phyloP scores from a whole-genome alignment of 2,113 vertebrate genomes.

The Psilopogon haemacephalus region DNA sequence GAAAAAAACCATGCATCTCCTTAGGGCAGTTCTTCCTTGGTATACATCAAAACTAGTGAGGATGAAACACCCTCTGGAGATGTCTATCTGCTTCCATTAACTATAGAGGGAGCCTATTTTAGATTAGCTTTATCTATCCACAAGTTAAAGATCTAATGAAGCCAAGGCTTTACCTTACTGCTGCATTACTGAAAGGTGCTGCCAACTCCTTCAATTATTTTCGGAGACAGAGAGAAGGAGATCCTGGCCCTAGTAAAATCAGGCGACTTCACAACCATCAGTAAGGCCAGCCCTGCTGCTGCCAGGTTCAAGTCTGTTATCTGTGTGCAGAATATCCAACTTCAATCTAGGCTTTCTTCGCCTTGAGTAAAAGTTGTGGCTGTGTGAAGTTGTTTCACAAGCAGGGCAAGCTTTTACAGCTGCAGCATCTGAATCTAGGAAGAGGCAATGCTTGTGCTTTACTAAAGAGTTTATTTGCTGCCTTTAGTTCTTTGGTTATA shows the following conservation, averaged over 20 bases:
- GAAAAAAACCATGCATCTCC: conserved; percentile 24
- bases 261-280: neutral
- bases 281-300: neutral
- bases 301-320: neutral
- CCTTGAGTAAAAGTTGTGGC: neutral
- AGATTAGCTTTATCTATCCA: neutral
- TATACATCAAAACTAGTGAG: conserved; percentile 30
- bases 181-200: neutral
- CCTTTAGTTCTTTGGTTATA: neutral
- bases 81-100: conserved; percentile 39
- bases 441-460: neutral
- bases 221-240: neutral
- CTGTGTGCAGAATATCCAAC: neutral
- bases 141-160: neutral
- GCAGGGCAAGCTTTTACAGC: neutral
- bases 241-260: neutral
- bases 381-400: neutral
- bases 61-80: conserved; percentile 36
- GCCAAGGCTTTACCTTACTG: neutral
- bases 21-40: conserved; percentile 11
- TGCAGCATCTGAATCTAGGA: neutral
- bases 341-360: neutral
- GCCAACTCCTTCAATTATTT: neutral
- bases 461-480: neutral
- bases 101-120: neutral